These are phyloP conservation scores for Actinia tenebrosa DNA, from an alignment of 64 coral and sea anemone genomes.

Conservation along the genomic window DNA sequence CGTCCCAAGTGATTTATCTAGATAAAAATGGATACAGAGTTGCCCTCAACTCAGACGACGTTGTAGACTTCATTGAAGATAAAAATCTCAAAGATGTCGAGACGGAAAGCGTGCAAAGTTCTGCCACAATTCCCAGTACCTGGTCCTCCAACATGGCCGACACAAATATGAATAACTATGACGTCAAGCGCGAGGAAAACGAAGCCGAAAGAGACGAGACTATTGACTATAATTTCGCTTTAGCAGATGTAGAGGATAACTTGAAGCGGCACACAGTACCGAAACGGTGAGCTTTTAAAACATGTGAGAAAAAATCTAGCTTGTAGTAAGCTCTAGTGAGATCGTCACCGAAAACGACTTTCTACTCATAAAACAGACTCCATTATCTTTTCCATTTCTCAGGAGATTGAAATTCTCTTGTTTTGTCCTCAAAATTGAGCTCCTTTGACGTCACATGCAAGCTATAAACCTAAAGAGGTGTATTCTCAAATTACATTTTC, in stretches of 20 bases:
- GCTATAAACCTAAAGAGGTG: no score
- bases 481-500: neutral
- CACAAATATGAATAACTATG: conserved; percentile 43
- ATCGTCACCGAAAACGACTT: no score
- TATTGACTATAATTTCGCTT: conserved; percentile 68
- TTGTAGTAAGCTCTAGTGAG: no score
- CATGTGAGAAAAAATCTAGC: no score
- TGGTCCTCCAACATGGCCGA: conserved; percentile 26
- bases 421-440: no score
- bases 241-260: conserved; percentile 18
- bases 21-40: conserved; percentile 41
- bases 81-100: neutral
- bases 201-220: conserved; percentile 81
- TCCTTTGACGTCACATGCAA: no score
- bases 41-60: conserved; percentile 27
- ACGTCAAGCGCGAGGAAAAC: conserved; percentile 49
- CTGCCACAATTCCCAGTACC: neutral
- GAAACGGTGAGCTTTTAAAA: conserved; percentile 20
- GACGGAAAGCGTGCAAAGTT: neutral
- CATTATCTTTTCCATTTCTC: no score
- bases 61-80: conserved; percentile 29
- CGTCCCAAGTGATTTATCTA: conserved; percentile 12
- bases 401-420: no score
- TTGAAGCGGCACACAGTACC: neutral
- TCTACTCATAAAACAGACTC: no score